Evolutionary conservation across 2,888 invertebrate species (phyloP).

Genomic region (Pandemis cinnamomeana): DNA sequence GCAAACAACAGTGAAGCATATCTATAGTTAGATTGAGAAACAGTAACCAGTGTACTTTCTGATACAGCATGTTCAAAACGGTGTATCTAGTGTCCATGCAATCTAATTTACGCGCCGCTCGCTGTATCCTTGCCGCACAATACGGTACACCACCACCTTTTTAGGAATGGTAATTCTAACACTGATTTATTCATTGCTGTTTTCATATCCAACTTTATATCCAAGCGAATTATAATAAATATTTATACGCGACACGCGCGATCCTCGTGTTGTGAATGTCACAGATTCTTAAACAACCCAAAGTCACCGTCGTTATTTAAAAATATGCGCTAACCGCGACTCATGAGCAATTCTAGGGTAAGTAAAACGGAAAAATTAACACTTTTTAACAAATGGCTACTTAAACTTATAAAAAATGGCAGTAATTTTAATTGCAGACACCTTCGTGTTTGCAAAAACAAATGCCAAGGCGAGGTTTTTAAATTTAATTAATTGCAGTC

Average conservation of each 20-base stretch:
- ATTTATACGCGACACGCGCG: background rate
- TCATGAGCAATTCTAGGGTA: background rate
- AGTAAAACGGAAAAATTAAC: conserved; percentile 19
- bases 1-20: conserved; percentile 30
- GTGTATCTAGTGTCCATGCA: conserved; percentile 69
- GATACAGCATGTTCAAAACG: conserved; percentile 68
- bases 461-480: conserved; percentile 56
- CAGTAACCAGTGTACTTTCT: conserved; percentile 46
- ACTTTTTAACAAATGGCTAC: conserved; percentile 30
- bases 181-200: conserved; percentile 64
- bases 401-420: conserved; percentile 41
- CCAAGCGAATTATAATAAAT: conserved; percentile 40
- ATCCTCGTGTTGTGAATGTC: background rate
- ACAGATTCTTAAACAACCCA: background rate
- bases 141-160: conserved; percentile 71
- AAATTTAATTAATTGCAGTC: conserved; percentile 51
- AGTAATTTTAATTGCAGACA: conserved; percentile 53
- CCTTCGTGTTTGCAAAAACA: conserved; percentile 50
- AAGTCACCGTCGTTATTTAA: background rate
- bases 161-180: conserved; percentile 74
- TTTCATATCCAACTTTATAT: conserved; percentile 57
- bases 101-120: conserved; percentile 79
- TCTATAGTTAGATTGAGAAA: conserved; percentile 33
- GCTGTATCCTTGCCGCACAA: conserved; percentile 59
- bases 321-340: background rate